phyloP scores from a whole-genome alignment of 2,113 vertebrate species.

The Lycocorax pyrrhopterus region DNA sequence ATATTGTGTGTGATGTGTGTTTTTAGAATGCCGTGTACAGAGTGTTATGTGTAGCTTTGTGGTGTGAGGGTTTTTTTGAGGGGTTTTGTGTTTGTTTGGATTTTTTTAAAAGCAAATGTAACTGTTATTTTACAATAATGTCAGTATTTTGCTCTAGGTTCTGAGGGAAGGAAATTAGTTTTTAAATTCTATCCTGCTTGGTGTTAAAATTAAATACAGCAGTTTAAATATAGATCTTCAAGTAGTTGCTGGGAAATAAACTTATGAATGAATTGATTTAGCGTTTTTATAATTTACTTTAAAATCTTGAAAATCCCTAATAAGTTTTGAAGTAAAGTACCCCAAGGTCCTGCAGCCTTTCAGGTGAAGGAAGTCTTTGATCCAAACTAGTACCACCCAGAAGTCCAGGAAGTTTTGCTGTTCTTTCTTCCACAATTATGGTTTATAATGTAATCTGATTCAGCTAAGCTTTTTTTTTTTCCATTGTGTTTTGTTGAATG shows the following conservation, averaged over 20 bases:
- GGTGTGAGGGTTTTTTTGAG: background rate
- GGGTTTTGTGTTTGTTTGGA: background rate
- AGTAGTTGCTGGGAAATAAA: background rate
- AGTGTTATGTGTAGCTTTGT: background rate
- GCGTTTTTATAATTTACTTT: background rate
- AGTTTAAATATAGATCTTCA: background rate
- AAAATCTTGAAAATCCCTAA: background rate
- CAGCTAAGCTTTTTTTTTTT: background rate
- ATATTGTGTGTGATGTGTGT: background rate
- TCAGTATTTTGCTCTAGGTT: background rate
- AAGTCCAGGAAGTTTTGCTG: background rate
- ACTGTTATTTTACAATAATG: background rate
- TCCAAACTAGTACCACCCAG: background rate
- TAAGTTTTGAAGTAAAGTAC: background rate
- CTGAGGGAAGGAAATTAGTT: background rate
- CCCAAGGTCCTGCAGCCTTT: background rate
- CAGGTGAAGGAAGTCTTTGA: background rate
- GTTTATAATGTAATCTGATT: background rate
- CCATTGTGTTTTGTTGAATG: background rate
- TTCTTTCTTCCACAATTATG: background rate
- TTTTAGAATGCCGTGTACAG: background rate
- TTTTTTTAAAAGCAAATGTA: background rate
- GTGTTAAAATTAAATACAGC: background rate
- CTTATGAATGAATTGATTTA: background rate
- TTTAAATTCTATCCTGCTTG: background rate